Base-by-base conservation (phyloP, 2,888 invertebrate species). In the Polydesmus complanatus region DNA sequence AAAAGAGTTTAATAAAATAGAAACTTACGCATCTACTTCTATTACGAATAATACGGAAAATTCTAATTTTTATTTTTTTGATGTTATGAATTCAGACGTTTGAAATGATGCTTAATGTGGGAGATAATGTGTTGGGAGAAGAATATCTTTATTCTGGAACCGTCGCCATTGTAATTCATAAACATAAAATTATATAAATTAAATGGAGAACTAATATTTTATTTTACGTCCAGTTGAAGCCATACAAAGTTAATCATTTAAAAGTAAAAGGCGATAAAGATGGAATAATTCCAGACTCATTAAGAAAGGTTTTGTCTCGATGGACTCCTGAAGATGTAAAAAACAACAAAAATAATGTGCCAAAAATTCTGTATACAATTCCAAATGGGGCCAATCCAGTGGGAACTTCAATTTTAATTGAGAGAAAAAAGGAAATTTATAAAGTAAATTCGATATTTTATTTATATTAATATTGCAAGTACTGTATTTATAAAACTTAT, bases 331-430 rank as follows among this genome's bases (percentile, higher is more conserved):
- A 62, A 22, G 75, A 77, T 54, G 75, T 79, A 65, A 75, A 77
- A 65, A 68, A 71, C 27, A 73, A 76, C 57, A 78, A 78, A 0
- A 69, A 77, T 62, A 79, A 77, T 69, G 83, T 85, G 80, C 87
- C 87, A 0, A 84, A 83, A 71, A 69, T 76, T 1, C 73, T 88
- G 69, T 88, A 88, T 73, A 70, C 84, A 8, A 86, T 86, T 64
- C 85, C 88, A 0, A 87, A 84, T 14, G 86, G 85, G 0, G 80
- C 80, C 26, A 89, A 89, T 70, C 88, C 88, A 1, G 83, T 84
- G 0, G 88, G 88, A 0, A 79, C 80, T 0, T 82, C 85, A 0
- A 75, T 86, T 60, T 77, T 84, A 0, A 74, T 80, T 53, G 79
- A 81, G 19, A 78, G 88, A 64, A 79, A 83, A 62, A 77, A 79